Evolutionary conservation across 2,888 invertebrate species (phyloP), one percentile per base, ranked within the genome.

Genomic region (Thereva nobilitata): DNA sequence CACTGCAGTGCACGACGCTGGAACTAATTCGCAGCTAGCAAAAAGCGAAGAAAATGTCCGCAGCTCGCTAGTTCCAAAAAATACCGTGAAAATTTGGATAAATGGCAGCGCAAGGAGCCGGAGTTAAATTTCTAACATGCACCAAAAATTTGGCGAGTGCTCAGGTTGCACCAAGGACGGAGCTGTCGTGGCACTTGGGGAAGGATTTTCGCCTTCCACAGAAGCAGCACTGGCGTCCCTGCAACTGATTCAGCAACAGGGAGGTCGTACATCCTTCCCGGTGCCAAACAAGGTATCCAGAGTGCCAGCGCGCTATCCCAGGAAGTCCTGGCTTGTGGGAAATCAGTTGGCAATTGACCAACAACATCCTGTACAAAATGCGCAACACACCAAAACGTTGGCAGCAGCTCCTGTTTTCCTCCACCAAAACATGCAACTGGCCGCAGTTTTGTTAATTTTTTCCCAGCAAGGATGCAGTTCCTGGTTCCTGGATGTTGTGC

Each of bases 311-410:
- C 6, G 9, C 38, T 5, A 59, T 47, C 49, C 47, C 59, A 49
- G 47, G 49, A 45, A 40, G 49, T 49, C 45, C 49, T 59, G 59
- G 59, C 38, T 45, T 59, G 59, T 59, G 49, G 59, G 40, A 59
- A 59, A 59, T 59, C 59, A 59, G 59, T 49, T 59, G 59, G 59
- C 59, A 59, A 59, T 59, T 59, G 59, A 59, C 59, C 59, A 59
- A 59, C 59, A 59, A 40, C 47, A 45, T 47, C 40, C 38, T 35
- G 49, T 9, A 49, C 59, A 35, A 59, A 59, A 59, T 59, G 59
- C 59, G 59, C 59, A 59, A 59, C 59, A 59, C 49, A 49, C 23
- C 23, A 59, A 59, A 37, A 47, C 12, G 34, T 59, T 59, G 59
- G 59, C 59, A 49, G 47, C 49, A 34, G 37, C 35, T 47, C 49